Conservation (phyloP, 2,797 vertebrate species). For the Mus caroli region DNA sequence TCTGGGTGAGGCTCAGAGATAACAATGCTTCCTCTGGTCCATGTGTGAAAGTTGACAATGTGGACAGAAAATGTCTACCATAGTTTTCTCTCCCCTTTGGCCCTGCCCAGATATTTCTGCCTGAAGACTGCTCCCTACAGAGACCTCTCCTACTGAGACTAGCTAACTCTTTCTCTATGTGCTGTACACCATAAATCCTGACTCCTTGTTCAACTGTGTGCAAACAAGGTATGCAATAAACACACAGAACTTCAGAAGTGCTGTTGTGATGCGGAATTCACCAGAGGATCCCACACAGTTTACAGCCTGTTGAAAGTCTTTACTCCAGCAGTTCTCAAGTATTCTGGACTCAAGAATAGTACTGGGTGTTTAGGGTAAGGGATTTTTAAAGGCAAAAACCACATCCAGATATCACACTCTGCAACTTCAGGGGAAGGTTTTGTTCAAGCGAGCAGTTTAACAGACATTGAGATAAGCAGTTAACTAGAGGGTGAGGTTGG, state of each 20-base stretch:
- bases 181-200: background rate
- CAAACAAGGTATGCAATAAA: background rate
- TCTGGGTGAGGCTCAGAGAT: background rate
- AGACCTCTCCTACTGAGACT: background rate
- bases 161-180: background rate
- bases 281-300: background rate
- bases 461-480: background rate
- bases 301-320: background rate
- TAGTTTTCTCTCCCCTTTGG: background rate
- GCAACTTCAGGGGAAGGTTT: background rate
- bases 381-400: background rate
- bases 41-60: background rate
- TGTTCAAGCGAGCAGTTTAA: background rate
- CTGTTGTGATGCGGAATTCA: background rate
- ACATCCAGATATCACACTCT: background rate
- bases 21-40: background rate
- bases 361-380: background rate
- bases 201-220: background rate
- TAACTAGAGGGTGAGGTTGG: too few relatives aligned
- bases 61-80: background rate
- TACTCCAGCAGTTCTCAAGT: background rate
- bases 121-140: background rate
- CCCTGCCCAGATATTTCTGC: background rate
- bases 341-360: background rate
- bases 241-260: background rate